Evolutionary conservation across 2,113 vertebrate species (phyloP).

Genomic region (Cepphus grylle): DNA sequence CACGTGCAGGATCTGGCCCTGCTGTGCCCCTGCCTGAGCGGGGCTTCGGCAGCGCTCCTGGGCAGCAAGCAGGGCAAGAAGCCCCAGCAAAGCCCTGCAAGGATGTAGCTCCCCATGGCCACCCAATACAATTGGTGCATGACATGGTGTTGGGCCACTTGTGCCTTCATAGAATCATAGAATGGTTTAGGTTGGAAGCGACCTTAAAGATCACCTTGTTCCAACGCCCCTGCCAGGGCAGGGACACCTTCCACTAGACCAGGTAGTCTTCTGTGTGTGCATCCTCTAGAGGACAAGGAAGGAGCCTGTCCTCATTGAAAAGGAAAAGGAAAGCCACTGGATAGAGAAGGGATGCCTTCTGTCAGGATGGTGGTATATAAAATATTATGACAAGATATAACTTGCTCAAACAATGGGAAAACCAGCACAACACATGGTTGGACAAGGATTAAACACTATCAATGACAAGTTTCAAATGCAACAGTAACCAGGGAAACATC

Average conservation of each 20-base stretch:
- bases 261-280: background rate
- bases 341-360: background rate
- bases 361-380: background rate
- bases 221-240: too few species aligned
- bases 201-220: too few species aligned
- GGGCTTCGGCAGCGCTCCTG: fast-evolving
- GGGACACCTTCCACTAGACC: too few species aligned
- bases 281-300: background rate
- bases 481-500: background rate
- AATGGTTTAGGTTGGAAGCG: too few species aligned
- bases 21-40: fast-evolving
- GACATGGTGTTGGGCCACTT: background rate
- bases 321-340: background rate
- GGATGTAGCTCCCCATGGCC: background rate
- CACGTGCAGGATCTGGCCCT: fast-evolving
- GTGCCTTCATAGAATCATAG: background rate
- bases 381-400: background rate
- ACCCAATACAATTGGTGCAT: background rate
- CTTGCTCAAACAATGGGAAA: background rate
- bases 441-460: background rate
- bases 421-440: background rate
- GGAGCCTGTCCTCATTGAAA: background rate
- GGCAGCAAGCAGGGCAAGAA: background rate
- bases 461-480: background rate
- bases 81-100: background rate